Conservation (phyloP, 2,888 invertebrate genomes). For the Philonicus albiceps region DNA sequence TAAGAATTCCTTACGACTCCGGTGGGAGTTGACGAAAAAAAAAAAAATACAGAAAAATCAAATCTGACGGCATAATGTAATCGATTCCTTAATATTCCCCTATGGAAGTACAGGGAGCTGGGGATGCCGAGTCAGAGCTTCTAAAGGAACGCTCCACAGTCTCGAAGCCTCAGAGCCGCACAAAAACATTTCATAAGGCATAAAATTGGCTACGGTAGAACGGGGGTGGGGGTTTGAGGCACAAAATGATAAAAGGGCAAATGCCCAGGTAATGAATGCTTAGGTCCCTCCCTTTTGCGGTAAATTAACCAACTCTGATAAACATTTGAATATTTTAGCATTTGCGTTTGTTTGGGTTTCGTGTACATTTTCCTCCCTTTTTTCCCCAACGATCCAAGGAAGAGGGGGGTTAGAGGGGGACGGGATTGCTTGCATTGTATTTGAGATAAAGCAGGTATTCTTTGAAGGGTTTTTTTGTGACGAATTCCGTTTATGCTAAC, state of each 20-base stretch:
- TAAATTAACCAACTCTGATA: background rate
- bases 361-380: background rate
- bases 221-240: background rate
- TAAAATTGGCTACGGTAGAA: background rate
- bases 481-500: background rate
- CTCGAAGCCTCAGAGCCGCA: background rate
- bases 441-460: background rate
- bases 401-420: background rate
- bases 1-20: background rate
- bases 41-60: background rate
- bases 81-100: background rate
- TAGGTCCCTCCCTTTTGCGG: background rate
- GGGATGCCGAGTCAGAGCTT: background rate
- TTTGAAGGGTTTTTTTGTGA: background rate
- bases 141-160: background rate
- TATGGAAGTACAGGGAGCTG: background rate
- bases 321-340: background rate
- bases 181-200: background rate
- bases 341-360: background rate
- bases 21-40: background rate
- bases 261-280: background rate
- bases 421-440: background rate
- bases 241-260: background rate
- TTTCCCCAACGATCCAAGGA: background rate
- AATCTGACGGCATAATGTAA: background rate